Conservation (phyloP, 2,888 invertebrate genomes). For the Uloborus plumipes region DNA sequence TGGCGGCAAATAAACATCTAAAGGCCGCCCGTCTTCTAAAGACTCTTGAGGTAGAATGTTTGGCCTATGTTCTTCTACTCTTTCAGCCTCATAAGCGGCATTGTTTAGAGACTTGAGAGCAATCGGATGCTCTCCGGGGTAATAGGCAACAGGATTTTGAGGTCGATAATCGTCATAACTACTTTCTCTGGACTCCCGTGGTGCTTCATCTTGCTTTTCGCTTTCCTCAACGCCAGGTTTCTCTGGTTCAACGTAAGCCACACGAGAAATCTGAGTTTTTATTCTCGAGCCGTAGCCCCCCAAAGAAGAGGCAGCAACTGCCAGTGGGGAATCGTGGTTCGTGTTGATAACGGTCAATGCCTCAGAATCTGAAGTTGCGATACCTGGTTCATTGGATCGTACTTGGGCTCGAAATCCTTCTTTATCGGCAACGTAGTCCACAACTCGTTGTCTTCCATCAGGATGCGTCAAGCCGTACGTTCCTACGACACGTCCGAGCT, state of each 20-base stretch:
- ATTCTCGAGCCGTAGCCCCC: conserved; percentile 28
- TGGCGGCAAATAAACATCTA: conserved; percentile 44
- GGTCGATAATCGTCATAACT: conserved; percentile 48
- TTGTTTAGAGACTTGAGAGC: neutral
- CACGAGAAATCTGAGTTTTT: conserved; percentile 10
- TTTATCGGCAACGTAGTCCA: conserved; percentile 55
- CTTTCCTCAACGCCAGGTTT: neutral
- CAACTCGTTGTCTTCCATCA: conserved; percentile 47
- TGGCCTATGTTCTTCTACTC: neutral
- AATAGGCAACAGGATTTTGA: conserved; percentile 45
- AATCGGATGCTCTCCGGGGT: conserved; percentile 8
- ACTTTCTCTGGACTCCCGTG: conserved; percentile 22
- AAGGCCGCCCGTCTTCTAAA: conserved; percentile 8
- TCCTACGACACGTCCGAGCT: conserved; percentile 41
- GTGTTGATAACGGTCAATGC: conserved; percentile 11
- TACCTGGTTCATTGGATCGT: conserved; percentile 51
- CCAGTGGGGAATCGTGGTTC: conserved; percentile 7
- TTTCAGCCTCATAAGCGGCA: neutral
- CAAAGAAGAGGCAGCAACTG: conserved; percentile 30
- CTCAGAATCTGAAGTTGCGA: conserved; percentile 34
- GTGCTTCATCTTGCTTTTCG: conserved; percentile 5
- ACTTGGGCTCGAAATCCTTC: conserved; percentile 48
- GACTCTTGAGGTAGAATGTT: conserved; percentile 10
- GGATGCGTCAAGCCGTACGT: conserved; percentile 46
- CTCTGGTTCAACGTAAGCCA: conserved; percentile 15